These are phyloP conservation scores for Coptotermes formosanus DNA, from an alignment of 1,140 invertebrate species.

Conservation along the genomic window DNA sequence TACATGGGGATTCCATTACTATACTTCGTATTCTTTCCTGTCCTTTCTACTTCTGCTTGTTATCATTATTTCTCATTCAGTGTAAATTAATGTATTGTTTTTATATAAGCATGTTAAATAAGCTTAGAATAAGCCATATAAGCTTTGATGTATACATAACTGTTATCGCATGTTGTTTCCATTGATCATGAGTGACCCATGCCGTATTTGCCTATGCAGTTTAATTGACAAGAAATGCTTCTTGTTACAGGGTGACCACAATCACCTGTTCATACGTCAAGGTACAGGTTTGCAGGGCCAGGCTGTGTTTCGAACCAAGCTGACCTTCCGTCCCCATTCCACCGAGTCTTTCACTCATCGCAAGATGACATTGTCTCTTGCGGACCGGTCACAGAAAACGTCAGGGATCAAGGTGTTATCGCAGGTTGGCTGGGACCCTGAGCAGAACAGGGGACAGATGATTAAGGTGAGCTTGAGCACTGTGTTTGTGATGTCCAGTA, in stretches of 20 bases:
- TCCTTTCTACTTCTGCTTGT: not conserved
- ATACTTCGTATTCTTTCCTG: not conserved
- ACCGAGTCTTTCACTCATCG: conserved; percentile 98
- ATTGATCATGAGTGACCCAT: conserved; percentile 21
- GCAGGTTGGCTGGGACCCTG: conserved; percentile 91
- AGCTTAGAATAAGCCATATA: too few species aligned
- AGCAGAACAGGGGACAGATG: conserved; percentile 84
- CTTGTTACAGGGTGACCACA: conserved; percentile 77
- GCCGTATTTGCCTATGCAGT: conserved; percentile 34
- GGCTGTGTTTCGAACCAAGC: conserved; percentile 93
- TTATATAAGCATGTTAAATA: not conserved
- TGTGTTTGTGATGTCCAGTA: too few species aligned
- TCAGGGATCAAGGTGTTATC: conserved; percentile 96
- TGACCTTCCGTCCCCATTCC: conserved; percentile 96
- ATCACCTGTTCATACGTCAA: conserved; percentile 94
- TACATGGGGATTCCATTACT: not conserved
- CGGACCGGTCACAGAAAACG: conserved; percentile 94
- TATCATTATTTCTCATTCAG: not conserved
- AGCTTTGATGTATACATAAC: too few species aligned
- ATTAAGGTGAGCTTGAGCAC: conserved; percentile 67
- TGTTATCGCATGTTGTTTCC: conserved; percentile 22
- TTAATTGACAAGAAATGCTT: conserved; percentile 37
- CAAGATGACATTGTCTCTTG: conserved; percentile 97
- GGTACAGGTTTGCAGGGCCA: conserved; percentile 97
- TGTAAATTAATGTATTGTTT: not conserved